Conservation (phyloP, 1,140 invertebrate species). For the Formica selysi region DNA sequence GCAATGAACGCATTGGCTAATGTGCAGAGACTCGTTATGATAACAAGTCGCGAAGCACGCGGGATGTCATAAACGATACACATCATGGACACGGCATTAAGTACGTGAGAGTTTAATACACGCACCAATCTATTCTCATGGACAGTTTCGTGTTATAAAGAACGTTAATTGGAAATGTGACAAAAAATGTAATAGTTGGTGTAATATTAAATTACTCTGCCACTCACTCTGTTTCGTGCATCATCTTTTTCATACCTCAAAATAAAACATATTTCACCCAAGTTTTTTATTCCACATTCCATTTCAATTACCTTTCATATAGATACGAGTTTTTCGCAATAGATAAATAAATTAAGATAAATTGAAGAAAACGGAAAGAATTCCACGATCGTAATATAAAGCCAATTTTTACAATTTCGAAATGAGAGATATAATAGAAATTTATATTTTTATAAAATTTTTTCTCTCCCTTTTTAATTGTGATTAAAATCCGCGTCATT, state of each 20-base stretch:
- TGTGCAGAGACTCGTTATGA: slow-evolving; percentile 29
- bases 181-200: neutral
- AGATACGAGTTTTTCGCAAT: neutral
- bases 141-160: neutral
- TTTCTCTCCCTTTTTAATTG: too few species aligned
- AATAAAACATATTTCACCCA: neutral
- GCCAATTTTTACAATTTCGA: neutral
- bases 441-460: neutral
- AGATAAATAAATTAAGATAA: neutral
- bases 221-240: too few species aligned
- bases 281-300: neutral
- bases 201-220: neutral
- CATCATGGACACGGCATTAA: slow-evolving; percentile 11
- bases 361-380: neutral
- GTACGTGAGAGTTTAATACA: slow-evolving; percentile 19
- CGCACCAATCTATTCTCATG: slow-evolving; percentile 24
- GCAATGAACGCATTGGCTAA: slow-evolving; percentile 7
- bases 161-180: slow-evolving; percentile 17
- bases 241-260: too few species aligned
- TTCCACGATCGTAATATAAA: neutral
- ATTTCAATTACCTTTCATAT: neutral
- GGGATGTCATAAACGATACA: neutral
- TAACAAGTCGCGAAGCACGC: slow-evolving; percentile 26
- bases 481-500: neutral
- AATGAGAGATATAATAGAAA: neutral